Evolutionary conservation across 2,797 vertebrate genomes (phyloP).

Genomic region (Sebastolobus alascanus): DNA sequence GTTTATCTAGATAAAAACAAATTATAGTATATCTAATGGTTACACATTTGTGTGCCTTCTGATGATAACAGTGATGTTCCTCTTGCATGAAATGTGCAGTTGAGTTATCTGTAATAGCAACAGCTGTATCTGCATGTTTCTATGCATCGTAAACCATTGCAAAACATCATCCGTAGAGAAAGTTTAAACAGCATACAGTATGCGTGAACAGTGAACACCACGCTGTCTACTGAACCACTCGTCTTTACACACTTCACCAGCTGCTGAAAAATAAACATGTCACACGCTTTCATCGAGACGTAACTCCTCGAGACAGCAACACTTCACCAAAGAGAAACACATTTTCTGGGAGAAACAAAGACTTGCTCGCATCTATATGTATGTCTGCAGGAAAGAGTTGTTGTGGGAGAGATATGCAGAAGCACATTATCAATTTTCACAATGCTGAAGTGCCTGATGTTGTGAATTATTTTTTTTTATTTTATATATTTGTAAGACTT

Average conservation of each 20-base stretch:
- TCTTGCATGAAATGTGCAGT: not conserved
- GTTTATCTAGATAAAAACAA: not conserved
- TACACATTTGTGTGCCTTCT: not conserved
- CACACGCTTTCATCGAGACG: conserved; percentile 46
- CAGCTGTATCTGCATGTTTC: conserved; percentile 20
- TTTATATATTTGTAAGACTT: conserved; percentile 37
- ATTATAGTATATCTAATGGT: not conserved
- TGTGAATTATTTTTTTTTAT: conserved; percentile 40
- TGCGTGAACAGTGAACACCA: not conserved
- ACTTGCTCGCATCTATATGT: conserved; percentile 40
- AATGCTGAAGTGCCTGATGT: conserved; percentile 40
- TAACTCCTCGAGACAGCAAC: conserved; percentile 52
- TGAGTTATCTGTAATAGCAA: conserved; percentile 8
- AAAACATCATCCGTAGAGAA: conserved; percentile 9
- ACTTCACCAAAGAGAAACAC: conserved; percentile 28
- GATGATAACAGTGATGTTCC: not conserved
- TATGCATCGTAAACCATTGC: conserved; percentile 17
- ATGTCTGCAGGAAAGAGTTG: conserved; percentile 37
- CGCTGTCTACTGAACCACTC: conserved; percentile 21
- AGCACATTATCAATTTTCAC: conserved; percentile 54
- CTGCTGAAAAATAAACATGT: conserved; percentile 56
- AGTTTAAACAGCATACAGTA: conserved; percentile 21
- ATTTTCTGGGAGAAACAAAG: conserved; percentile 43
- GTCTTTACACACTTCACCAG: conserved; percentile 26
- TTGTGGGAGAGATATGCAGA: conserved; percentile 49